Evolutionary conservation across 2,888 invertebrate genomes (phyloP), one percentile per base, ranked within the genome.

Genomic region (Barypeithes pellucidus): DNA sequence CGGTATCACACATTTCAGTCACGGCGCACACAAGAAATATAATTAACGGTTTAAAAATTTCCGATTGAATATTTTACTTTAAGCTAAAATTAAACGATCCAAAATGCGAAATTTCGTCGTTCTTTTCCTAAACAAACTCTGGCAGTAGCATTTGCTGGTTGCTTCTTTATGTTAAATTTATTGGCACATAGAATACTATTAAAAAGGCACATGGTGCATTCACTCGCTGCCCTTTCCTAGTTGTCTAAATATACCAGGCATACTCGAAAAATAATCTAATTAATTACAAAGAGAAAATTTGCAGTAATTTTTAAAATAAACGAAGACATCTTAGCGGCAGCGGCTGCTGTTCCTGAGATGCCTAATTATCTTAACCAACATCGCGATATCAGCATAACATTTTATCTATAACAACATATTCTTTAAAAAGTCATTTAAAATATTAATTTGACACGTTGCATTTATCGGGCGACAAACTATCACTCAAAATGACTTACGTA

Each of bases 81-180:
- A 47, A 63, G 12, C 47, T 69, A 29, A 33, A 33, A 29, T 45
- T 9, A 22, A 43, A 24, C 24, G 11, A 20, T 57, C 63, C 70
- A 63, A 63, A 50, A 68, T 43, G 43, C 7, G 4, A 24, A 41
- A 18, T 14, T 67, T 59, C 77, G 75, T 79, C 78, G 79, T 77
- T 50, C 63, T 71, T 67, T 70, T 68, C 36, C 45, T 73, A 75
- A 59, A 59, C 33, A 33, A 68, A 59, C 39, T 80, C 78, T 84
- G 85, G 85, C 85, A 85, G 85, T 84, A 81, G 81, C 83, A 83
- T 81, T 85, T 85, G 85, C 85, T 85, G 85, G 85, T 85, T 83
- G 83, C 78, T 75, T 80, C 79, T 36, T 61, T 36, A 41, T 59
- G 59, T 72, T 61, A 45, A 63, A 74, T 76, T 77, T 79, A 77